phyloP scores from a whole-genome alignment of 1,140 invertebrate genomes.

The Andrena cerasifolii region DNA sequence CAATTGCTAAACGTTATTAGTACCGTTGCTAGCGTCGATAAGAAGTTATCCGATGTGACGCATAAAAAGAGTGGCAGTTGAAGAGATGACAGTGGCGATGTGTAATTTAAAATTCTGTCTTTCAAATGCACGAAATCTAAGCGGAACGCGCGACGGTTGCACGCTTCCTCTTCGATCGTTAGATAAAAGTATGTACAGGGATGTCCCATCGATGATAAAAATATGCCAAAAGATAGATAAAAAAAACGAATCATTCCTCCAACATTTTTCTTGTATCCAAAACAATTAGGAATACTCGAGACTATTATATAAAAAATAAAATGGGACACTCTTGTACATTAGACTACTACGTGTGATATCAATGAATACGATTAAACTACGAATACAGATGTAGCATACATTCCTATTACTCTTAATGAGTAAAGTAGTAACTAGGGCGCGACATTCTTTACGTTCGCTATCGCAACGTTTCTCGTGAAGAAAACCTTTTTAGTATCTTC shows the following conservation, averaged over 20 bases:
- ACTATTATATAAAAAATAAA: not conserved
- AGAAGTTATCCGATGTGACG: not conserved
- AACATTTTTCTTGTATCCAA: too few relatives aligned
- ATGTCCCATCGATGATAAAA: not conserved
- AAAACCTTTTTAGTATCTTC: slow-evolving; percentile 40
- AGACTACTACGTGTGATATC: slow-evolving; percentile 55
- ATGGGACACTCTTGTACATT: not conserved
- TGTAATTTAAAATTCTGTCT: not conserved
- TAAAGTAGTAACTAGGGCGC: slow-evolving; percentile 64
- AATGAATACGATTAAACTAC: slow-evolving; percentile 68
- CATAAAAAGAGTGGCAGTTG: not conserved
- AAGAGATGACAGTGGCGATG: slow-evolving; percentile 1
- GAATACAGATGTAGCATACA: slow-evolving; percentile 66
- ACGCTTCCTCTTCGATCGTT: slow-evolving; percentile 32
- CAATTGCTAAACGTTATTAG: not conserved
- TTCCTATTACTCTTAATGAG: slow-evolving; percentile 52
- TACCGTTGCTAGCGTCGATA: not conserved
- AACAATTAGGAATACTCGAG: too few relatives aligned
- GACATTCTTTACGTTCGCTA: slow-evolving; percentile 33
- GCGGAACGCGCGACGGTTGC: not conserved
- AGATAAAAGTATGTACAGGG: not conserved
- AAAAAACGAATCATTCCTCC: not conserved
- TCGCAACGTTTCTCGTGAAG: slow-evolving; percentile 54
- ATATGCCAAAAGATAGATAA: not conserved
- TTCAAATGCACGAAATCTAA: not conserved